Conservation (phyloP, 2,797 vertebrate species). For the Coendou prehensilis region DNA sequence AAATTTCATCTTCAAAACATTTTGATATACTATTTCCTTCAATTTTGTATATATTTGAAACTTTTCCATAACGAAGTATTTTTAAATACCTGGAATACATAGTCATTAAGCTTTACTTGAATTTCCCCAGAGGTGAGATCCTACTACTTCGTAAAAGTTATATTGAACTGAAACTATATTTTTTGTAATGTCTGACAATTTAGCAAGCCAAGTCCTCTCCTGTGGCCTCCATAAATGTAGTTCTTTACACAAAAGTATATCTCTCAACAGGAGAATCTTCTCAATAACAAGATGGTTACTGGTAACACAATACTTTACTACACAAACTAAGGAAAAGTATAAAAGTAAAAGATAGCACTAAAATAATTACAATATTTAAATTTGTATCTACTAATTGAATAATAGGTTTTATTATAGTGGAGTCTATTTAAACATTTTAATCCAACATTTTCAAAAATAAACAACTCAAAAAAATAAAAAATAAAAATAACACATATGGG, state of each 20-base stretch:
- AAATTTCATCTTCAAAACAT: background rate
- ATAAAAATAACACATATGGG: background rate
- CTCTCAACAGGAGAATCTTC: background rate
- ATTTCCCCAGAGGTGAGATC: background rate
- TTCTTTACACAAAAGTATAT: slow-evolving; percentile 10
- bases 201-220: background rate
- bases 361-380: slow-evolving; percentile 4
- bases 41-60: background rate
- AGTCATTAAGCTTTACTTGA: slow-evolving; percentile 4
- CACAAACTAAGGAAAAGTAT: background rate
- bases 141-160: background rate
- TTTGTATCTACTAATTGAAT: background rate
- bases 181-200: background rate
- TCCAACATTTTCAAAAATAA: slow-evolving; percentile 36
- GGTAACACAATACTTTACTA: background rate
- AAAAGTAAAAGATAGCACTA: background rate
- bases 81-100: background rate
- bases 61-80: background rate
- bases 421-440: slow-evolving; percentile 2
- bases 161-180: background rate
- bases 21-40: background rate
- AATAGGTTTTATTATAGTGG: background rate
- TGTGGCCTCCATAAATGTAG: background rate
- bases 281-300: background rate
- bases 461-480: background rate